These are phyloP conservation scores for Sphinx pinastri DNA, from an alignment of 2,888 invertebrate species.

Conservation along the genomic window DNA sequence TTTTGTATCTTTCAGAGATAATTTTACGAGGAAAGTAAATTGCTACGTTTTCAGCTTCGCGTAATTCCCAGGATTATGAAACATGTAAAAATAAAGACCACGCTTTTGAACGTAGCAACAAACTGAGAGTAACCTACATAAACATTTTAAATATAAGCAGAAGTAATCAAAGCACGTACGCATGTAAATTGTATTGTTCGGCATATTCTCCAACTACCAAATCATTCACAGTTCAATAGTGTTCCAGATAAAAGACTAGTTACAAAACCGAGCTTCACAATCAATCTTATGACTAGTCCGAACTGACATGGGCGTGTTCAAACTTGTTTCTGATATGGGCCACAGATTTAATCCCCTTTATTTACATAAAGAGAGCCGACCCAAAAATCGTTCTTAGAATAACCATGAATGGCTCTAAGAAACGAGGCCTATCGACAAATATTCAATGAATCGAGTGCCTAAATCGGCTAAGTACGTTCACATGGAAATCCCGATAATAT, in stretches of 20 bases:
- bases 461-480: slow-evolving; percentile 50
- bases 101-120: background rate
- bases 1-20: background rate
- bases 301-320: slow-evolving; percentile 19
- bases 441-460: slow-evolving; percentile 39
- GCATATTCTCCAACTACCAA: background rate
- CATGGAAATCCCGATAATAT: slow-evolving; percentile 62
- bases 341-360: background rate
- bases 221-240: background rate
- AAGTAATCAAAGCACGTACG: background rate
- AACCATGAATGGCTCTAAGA: slow-evolving; percentile 13
- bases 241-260: background rate
- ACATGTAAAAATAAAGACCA: background rate
- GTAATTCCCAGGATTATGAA: background rate
- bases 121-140: background rate
- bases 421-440: slow-evolving; percentile 25
- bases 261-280: background rate
- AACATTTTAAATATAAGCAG: background rate
- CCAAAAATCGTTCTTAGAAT: slow-evolving; percentile 4
- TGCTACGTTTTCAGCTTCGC: too few species aligned
- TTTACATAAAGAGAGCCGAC: slow-evolving; percentile 6
- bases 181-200: background rate
- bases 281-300: background rate
- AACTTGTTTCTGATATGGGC: slow-evolving; percentile 9
- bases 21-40: background rate